Evolutionary conservation across 2,888 invertebrate genomes (phyloP).

Genomic region (Mythimna lalbum): DNA sequence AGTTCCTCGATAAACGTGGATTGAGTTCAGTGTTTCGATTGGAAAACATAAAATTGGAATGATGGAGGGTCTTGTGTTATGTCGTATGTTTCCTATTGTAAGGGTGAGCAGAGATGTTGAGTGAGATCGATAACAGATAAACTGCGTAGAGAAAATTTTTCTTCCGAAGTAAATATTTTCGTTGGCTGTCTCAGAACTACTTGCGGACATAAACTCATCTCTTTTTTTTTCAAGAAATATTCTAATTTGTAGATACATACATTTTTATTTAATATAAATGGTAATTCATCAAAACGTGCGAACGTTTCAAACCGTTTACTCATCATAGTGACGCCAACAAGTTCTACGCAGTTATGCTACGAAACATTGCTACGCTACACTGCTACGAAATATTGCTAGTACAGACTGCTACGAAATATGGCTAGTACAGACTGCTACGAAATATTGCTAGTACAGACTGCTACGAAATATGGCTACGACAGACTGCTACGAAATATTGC

Average conservation of each 20-base stretch:
- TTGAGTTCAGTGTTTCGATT: constrained; percentile 60
- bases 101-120: constrained; percentile 38
- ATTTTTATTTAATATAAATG: too few species aligned
- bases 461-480: background rate
- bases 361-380: background rate
- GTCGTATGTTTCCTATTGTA: constrained; percentile 39
- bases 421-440: too few species aligned
- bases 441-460: too few species aligned
- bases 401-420: too few species aligned
- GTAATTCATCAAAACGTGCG: too few species aligned
- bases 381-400: background rate
- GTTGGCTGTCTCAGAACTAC: background rate
- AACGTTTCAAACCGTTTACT: too few species aligned
- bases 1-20: constrained; percentile 60
- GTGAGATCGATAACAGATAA: constrained; percentile 7
- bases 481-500: background rate
- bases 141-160: constrained; percentile 3
- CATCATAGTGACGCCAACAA: too few species aligned
- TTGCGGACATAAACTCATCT: too few species aligned
- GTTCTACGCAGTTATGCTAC: background rate
- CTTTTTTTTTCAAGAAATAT: too few species aligned
- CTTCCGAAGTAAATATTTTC: background rate
- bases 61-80: constrained; percentile 48
- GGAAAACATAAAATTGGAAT: constrained; percentile 62
- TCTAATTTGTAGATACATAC: too few species aligned